phyloP scores from a whole-genome alignment of 2,797 vertebrate species.

The Anguilla obscura region DNA sequence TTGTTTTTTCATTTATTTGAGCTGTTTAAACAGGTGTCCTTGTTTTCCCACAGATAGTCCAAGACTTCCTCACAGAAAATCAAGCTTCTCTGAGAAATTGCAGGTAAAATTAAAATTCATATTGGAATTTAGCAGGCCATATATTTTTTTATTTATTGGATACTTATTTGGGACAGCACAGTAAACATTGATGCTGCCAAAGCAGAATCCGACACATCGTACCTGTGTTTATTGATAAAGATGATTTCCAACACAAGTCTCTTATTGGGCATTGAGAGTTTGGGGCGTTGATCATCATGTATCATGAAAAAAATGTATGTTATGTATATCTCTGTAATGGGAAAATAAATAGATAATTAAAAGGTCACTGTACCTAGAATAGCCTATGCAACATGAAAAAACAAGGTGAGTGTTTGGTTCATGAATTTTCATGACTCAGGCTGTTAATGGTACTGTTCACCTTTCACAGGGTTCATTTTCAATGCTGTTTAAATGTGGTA shows the following conservation, averaged over 20 bases:
- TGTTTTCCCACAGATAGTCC: constrained; percentile 73
- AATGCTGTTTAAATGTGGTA: not conserved
- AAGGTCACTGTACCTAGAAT: not conserved
- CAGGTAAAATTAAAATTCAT: constrained; percentile 75
- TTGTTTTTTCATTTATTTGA: constrained; percentile 8
- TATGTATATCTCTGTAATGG: not conserved
- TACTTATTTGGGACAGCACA: not conserved
- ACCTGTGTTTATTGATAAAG: not conserved
- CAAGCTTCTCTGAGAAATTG: constrained; percentile 69
- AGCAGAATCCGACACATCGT: not conserved
- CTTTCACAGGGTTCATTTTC: not conserved
- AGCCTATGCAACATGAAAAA: not conserved
- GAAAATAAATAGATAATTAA: not conserved
- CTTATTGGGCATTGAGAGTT: not conserved
- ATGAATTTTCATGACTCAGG: not conserved
- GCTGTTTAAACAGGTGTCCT: constrained; percentile 36
- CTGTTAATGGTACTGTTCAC: not conserved
- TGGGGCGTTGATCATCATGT: not conserved
- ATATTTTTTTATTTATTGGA: not conserved
- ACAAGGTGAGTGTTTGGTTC: not conserved
- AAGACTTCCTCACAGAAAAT: constrained; percentile 80
- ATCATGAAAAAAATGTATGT: not conserved
- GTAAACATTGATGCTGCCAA: not conserved
- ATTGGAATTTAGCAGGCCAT: not conserved
- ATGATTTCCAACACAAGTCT: not conserved